Conservation (phyloP, 2,113 vertebrate species). For the Willisornis vidua region DNA sequence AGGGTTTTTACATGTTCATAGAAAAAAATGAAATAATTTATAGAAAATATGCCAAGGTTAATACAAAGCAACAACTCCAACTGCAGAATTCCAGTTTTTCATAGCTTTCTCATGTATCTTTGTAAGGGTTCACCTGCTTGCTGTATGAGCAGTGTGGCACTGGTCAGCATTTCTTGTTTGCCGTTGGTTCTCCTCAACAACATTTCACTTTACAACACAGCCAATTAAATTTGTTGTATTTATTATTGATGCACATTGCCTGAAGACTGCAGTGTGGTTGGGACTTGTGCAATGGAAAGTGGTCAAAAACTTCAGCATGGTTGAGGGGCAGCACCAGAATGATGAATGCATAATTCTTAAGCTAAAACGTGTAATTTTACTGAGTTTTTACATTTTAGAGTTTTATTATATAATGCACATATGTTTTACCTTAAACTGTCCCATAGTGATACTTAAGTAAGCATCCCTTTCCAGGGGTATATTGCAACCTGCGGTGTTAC, state of each 20-base stretch:
- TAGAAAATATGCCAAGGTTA: not conserved
- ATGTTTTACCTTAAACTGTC: not conserved
- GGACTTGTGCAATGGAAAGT: not conserved
- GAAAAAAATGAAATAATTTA: not conserved
- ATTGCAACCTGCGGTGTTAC: fast-evolving
- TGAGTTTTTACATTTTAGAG: not conserved
- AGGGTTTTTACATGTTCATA: not conserved
- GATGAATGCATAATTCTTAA: not conserved
- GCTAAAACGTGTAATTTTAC: not conserved
- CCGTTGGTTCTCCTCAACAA: not conserved
- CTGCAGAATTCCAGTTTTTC: not conserved
- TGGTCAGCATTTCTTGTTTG: not conserved
- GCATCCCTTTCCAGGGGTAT: not conserved
- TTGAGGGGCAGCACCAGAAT: not conserved
- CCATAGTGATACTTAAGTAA: not conserved
- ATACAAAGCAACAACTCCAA: not conserved
- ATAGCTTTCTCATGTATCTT: fast-evolving
- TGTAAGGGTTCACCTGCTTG: not conserved
- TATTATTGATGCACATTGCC: not conserved
- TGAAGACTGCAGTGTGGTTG: not conserved
- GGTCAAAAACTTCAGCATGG: not conserved
- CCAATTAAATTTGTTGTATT: not conserved
- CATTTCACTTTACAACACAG: not conserved
- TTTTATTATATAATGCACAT: not conserved
- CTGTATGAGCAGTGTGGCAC: not conserved